Evolutionary conservation across 2,113 vertebrate genomes (phyloP).

Genomic region (Hymenochirus boettgeri): DNA sequence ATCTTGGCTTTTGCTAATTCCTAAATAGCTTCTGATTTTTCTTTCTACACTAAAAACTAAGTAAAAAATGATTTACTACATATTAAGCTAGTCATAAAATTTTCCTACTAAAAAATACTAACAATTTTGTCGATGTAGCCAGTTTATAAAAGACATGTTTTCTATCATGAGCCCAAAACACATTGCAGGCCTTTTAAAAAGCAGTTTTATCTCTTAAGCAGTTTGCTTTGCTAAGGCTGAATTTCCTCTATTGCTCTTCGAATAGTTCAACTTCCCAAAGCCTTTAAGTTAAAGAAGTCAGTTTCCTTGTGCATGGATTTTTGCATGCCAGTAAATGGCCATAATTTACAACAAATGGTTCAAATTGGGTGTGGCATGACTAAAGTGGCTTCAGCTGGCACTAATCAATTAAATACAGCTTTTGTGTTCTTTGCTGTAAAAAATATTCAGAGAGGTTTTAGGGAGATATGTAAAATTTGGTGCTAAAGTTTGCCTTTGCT

Average conservation of each 20-base stretch:
- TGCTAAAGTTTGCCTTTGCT: no score
- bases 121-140: neutral
- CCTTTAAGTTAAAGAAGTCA: slow-evolving; percentile 74
- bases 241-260: slow-evolving; percentile 34
- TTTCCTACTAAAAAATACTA: neutral
- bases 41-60: slow-evolving; percentile 9
- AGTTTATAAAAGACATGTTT: neutral
- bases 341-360: slow-evolving; percentile 70
- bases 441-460: no score
- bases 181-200: neutral
- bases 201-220: slow-evolving; percentile 54
- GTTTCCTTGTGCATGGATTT: slow-evolving; percentile 89
- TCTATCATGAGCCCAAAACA: neutral
- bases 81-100: neutral
- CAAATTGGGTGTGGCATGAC: slow-evolving; percentile 78
- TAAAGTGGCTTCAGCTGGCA: slow-evolving; percentile 65
- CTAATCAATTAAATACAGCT: slow-evolving; percentile 54
- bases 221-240: slow-evolving; percentile 47
- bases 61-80: slow-evolving; percentile 10
- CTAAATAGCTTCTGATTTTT: slow-evolving; percentile 19
- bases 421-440: neutral
- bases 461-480: no score
- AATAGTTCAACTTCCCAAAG: slow-evolving; percentile 56
- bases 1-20: neutral
- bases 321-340: slow-evolving; percentile 92